phyloP scores from a whole-genome alignment of 2,113 vertebrate genomes.

The Dendrocopos noguchii region DNA sequence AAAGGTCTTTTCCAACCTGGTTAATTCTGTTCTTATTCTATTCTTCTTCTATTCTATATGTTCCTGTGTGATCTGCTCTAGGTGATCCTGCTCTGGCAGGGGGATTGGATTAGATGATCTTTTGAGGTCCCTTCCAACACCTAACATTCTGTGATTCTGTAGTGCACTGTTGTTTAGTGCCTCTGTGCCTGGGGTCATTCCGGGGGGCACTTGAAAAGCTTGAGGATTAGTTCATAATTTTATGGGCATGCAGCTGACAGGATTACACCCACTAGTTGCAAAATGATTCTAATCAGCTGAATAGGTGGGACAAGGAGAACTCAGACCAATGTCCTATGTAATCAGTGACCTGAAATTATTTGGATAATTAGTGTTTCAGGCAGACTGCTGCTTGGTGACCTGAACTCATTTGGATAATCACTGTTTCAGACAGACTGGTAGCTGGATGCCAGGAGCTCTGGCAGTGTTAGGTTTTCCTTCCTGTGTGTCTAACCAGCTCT shows the following conservation, averaged over 20 bases:
- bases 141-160: too few relatives aligned
- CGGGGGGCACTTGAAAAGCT: neutral
- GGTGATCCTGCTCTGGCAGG: too few relatives aligned
- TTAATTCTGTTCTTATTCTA: too few relatives aligned
- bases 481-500: neutral
- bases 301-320: neutral
- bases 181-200: neutral
- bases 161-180: neutral
- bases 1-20: too few relatives aligned
- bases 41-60: too few relatives aligned
- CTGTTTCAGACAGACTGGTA: neutral
- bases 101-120: too few relatives aligned
- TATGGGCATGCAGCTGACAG: neutral
- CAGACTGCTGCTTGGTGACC: neutral
- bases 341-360: neutral
- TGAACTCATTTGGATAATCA: neutral
- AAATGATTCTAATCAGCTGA: neutral
- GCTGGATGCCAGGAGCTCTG: neutral
- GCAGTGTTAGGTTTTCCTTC: neutral
- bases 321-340: neutral
- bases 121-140: too few relatives aligned
- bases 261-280: neutral
- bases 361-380: neutral
- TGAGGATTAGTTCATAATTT: neutral
- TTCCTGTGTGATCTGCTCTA: too few relatives aligned